Evolutionary conservation across 2,888 invertebrate species (phyloP).

Genomic region (Euproctis similis): DNA sequence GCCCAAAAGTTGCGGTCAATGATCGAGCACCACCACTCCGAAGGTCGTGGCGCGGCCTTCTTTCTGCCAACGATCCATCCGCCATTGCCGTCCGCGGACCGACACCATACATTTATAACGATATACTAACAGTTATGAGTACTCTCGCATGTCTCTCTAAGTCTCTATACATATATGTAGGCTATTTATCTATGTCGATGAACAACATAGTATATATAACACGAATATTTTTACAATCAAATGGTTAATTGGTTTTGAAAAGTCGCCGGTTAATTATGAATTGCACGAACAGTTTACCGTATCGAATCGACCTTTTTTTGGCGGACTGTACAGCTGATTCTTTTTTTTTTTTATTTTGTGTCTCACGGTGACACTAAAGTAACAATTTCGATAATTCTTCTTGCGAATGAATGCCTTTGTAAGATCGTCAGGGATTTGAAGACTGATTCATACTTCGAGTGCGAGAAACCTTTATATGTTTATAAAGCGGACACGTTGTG

Average conservation of each 20-base stretch:
- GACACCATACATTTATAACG: constrained; percentile 65
- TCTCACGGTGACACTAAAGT: constrained; percentile 61
- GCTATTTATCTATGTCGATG: constrained; percentile 66
- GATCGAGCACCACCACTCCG: constrained; percentile 62
- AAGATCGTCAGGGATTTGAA: constrained; percentile 50
- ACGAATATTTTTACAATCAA: constrained; percentile 48
- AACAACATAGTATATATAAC: constrained; percentile 44
- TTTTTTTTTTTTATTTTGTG: constrained; percentile 31
- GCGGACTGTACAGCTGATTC: constrained; percentile 27
- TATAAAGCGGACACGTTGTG: constrained; percentile 25
- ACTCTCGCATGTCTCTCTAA: constrained; percentile 68
- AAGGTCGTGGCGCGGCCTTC: constrained; percentile 73
- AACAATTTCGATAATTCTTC: constrained; percentile 58
- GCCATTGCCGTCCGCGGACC: constrained; percentile 45
- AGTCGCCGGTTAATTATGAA: constrained; percentile 35
- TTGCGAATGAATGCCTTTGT: constrained; percentile 61
- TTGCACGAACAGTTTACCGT: constrained; percentile 40
- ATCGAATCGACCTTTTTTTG: constrained; percentile 34
- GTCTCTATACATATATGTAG: no score
- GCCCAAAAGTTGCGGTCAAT: constrained; percentile 50
- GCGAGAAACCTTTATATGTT: constrained; percentile 46
- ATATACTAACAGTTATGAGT: constrained; percentile 65
- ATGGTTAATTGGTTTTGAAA: constrained; percentile 48
- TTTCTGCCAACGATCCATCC: constrained; percentile 55
- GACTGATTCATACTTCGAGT: constrained; percentile 51